phyloP scores from a whole-genome alignment of 2,888 invertebrate genomes.

The Amiota communis region DNA sequence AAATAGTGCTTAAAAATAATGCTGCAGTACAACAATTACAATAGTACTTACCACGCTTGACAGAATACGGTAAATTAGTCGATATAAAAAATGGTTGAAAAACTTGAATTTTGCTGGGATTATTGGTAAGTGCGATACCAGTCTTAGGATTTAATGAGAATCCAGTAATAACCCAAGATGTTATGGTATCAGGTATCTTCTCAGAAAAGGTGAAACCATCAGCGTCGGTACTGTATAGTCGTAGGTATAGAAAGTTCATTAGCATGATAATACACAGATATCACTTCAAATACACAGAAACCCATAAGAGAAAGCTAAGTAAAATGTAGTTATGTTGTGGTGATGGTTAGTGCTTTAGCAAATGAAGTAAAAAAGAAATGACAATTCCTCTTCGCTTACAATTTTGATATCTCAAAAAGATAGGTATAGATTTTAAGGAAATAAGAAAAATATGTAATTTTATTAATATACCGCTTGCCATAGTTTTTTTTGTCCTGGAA shows the following conservation, averaged over 20 bases:
- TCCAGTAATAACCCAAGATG: slow-evolving; percentile 88
- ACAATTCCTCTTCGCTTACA: too few species aligned
- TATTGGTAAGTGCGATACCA: slow-evolving; percentile 84
- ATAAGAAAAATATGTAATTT: too few species aligned
- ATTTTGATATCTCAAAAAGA: too few species aligned
- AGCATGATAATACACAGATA: not conserved
- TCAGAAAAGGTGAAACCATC: slow-evolving; percentile 68
- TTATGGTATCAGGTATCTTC: slow-evolving; percentile 86
- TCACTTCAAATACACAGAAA: not conserved
- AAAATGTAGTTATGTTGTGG: slow-evolving; percentile 2
- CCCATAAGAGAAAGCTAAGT: slow-evolving; percentile 27
- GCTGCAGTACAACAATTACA: not conserved
- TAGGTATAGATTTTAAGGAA: too few species aligned
- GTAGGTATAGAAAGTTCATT: too few species aligned
- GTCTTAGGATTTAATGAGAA: slow-evolving; percentile 84
- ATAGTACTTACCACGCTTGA: slow-evolving; percentile 86
- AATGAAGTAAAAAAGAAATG: too few species aligned
- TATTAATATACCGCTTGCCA: too few species aligned
- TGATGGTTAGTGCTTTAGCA: not conserved
- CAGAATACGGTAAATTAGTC: slow-evolving; percentile 89
- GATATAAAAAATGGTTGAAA: slow-evolving; percentile 89
- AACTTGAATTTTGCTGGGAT: slow-evolving; percentile 81
- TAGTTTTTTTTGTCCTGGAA: not conserved
- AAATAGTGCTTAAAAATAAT: not conserved
- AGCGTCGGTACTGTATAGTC: slow-evolving; percentile 53